Conservation (phyloP, 2,113 vertebrate genomes). For the Propithecus coquereli region DNA sequence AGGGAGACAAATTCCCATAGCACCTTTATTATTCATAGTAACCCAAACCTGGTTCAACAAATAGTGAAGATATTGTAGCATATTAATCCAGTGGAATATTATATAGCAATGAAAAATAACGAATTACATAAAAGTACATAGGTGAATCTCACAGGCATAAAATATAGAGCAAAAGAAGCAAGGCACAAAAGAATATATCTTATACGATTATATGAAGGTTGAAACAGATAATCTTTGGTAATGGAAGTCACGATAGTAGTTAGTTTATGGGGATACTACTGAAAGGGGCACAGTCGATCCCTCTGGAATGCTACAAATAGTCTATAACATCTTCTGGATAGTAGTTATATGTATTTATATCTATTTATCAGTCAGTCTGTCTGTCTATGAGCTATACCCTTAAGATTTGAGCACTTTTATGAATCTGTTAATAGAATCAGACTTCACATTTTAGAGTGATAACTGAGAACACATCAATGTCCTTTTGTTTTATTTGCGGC, state of each 20-base stretch:
- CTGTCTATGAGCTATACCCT: neutral
- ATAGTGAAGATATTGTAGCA: neutral
- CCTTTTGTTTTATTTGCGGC: constrained; percentile 1
- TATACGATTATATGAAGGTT: neutral
- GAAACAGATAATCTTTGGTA: neutral
- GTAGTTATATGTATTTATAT: neutral
- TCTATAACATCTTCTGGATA: neutral
- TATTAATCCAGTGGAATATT: neutral
- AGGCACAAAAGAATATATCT: neutral
- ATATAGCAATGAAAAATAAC: neutral
- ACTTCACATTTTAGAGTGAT: constrained; percentile 1
- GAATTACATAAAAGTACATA: neutral
- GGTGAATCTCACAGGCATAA: neutral
- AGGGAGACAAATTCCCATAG: neutral
- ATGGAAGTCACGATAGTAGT: neutral
- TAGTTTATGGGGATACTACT: neutral
- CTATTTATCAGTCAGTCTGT: neutral
- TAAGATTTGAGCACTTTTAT: neutral
- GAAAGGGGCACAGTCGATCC: neutral
- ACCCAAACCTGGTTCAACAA: neutral
- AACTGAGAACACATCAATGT: neutral
- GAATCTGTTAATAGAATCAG: neutral
- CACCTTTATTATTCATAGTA: constrained; percentile 3
- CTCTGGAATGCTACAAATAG: neutral
- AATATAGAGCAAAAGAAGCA: neutral